Base-by-base conservation (phyloP, 2,888 invertebrate genomes). In the Lasioglossum morio region DNA sequence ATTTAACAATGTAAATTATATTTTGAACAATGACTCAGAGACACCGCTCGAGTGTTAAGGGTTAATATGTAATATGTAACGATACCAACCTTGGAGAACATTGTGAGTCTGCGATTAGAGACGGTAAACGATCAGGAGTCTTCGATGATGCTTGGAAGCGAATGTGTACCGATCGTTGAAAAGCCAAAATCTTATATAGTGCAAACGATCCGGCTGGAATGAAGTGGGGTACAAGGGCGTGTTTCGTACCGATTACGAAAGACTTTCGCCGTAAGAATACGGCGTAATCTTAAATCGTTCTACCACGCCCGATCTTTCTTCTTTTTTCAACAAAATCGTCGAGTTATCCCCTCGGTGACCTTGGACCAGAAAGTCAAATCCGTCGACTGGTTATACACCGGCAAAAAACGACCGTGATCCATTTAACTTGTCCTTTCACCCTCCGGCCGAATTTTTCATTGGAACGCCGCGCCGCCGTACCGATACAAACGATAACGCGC, bases 141-240 rank as follows among this genome's bases (percentile, higher is more conserved):
- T 43, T 87, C 53, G 69, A 77, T 80, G 80, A 74, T 72, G 76
- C 66, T 53, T 74, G 53, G 81, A 66, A 63, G 46, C 27, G 77
- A 82, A 27, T 79, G 81, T 37, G 78, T 84, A 66, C 27, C 73
- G 76, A 80, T 70, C 73, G 66, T 81, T 80, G 37, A 34, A 60
- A 60, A 53, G 57, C 77, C 91, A 89, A 89, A 90, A 91, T 90
- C 92, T 92, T 93, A 92, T 93, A 93, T 93, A 93, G 91, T 87
- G 85, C 88, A 86, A 27, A 30, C 40, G 80, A 19, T n/a, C 73
- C 27, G 69, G 81, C 79, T 37, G 80, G 83, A 87, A 85, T 86
- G 88, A 85, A 88, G 91, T 90, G 90, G 91, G 92, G 91, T 53
- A 77, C 82, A 86, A 85, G 82, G 87, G 91, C 82, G 86, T 87